phyloP scores from a whole-genome alignment of 2,888 invertebrate genomes.

The Catocala nupta region DNA sequence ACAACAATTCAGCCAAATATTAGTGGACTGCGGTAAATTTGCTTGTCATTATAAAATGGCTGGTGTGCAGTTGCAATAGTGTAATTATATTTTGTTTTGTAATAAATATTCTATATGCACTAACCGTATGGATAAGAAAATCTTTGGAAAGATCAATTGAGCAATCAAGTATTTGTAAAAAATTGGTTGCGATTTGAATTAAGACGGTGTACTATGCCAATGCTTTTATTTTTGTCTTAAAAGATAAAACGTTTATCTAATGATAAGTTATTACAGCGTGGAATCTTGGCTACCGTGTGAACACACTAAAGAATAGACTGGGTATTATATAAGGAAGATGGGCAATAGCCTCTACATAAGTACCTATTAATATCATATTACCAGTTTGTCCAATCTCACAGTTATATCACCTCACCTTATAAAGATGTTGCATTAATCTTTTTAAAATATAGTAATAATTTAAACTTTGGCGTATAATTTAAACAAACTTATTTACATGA shows the following conservation, averaged over 20 bases:
- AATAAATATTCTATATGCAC: slow-evolving; percentile 26
- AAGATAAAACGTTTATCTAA: slow-evolving; percentile 7
- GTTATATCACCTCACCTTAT: slow-evolving; percentile 5
- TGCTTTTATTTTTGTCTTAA: not conserved
- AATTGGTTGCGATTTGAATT: too few species aligned
- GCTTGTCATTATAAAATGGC: slow-evolving; percentile 51
- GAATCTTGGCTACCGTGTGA: slow-evolving; percentile 17
- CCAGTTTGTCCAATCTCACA: not conserved
- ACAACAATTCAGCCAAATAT: slow-evolving; percentile 55
- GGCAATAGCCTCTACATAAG: slow-evolving; percentile 3
- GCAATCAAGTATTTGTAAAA: too few species aligned
- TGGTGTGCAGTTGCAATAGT: slow-evolving; percentile 38
- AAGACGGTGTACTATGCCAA: too few species aligned
- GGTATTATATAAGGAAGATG: slow-evolving; percentile 12
- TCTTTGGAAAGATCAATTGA: too few species aligned
- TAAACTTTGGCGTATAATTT: too few species aligned
- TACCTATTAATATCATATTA: slow-evolving; percentile 9
- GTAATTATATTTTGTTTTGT: slow-evolving; percentile 35
- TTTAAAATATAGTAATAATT: too few species aligned
- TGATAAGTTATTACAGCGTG: slow-evolving; percentile 6
- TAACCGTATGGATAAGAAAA: not conserved
- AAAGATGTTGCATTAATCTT: too few species aligned
- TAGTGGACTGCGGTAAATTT: slow-evolving; percentile 50
- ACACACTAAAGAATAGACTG: slow-evolving; percentile 9
- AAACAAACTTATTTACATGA: too few species aligned